These are phyloP conservation scores for Habropoda laboriosa DNA, from an alignment of 1,140 invertebrate genomes.

Conservation along the genomic window DNA sequence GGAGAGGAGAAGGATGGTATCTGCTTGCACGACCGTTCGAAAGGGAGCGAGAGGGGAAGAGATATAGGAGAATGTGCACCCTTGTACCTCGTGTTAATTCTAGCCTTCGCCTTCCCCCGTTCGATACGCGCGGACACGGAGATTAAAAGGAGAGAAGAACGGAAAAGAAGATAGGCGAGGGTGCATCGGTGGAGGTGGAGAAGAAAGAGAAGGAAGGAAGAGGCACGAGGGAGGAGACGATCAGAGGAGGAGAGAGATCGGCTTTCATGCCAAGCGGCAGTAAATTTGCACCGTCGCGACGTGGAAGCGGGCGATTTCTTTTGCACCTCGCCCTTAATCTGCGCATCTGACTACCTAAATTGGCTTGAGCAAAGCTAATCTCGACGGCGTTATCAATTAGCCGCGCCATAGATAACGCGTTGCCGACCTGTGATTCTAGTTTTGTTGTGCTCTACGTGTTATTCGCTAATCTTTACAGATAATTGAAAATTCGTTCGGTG, in stretches of 20 bases:
- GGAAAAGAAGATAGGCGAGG: slow-evolving; percentile 5
- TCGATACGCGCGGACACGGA: slow-evolving; percentile 54
- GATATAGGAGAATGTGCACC: slow-evolving; percentile 27
- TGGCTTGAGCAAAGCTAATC: slow-evolving; percentile 69
- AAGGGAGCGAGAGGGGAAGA: neutral
- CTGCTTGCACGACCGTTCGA: too few species aligned
- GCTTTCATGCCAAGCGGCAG: slow-evolving; percentile 67
- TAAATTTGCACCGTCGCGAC: slow-evolving; percentile 65
- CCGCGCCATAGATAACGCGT: slow-evolving; percentile 54
- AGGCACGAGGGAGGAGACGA: slow-evolving; percentile 4
- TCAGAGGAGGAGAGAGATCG: slow-evolving; percentile 42
- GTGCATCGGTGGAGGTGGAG: neutral
- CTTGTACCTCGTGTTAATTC: slow-evolving; percentile 47
- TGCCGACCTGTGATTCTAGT: neutral
- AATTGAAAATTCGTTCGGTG: too few species aligned
- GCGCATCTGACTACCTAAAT: slow-evolving; percentile 70
- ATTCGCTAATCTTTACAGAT: too few species aligned
- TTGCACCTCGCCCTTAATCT: slow-evolving; percentile 65
- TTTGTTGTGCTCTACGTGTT: slow-evolving; percentile 40
- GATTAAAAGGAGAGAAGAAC: slow-evolving; percentile 53
- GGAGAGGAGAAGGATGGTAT: too few species aligned
- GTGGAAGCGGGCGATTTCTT: slow-evolving; percentile 62
- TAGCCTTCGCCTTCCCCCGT: slow-evolving; percentile 34
- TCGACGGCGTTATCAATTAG: slow-evolving; percentile 72
- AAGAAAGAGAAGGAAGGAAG: slow-evolving; percentile 16